Base-by-base conservation (phyloP, 2,113 vertebrate species). In the Mellivora capensis region DNA sequence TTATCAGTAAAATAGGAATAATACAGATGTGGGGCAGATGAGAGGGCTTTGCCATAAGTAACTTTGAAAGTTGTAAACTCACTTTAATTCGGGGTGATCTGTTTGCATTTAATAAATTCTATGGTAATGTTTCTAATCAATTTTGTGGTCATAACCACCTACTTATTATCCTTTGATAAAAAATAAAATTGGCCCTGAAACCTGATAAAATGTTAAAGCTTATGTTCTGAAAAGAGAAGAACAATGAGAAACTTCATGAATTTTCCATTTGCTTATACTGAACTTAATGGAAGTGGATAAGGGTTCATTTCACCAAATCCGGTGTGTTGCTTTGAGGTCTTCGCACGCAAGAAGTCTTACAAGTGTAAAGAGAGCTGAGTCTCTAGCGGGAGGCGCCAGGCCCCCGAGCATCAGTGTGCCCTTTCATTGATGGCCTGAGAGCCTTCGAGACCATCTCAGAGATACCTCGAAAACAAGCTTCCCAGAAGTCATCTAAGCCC, bases 41-140 rank as follows among this genome's bases (percentile, higher is more conserved):
- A 44, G 42, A 61, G 44, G n/a, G 8, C 25, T 27, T 27, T 17
- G 37, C 7, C 62, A 6, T 14, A 8, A n/a, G 13, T n/a, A 31
- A 42, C 7, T 34, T 64, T 0, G 18, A 23, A 39, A 72, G 27
- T 72, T 59, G 47, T 39, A 52, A 25, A 79, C n/a, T 47, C 64
- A 4, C 54, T 85, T 49, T 10, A 18, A 14, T 69, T 29, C 34
- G 20, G 79, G 27, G n/a, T 31, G 14, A 62, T 71, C 6, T 67
- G n/a, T 37, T 67, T 52, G 67, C 13, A 61, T 77, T 64, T 96
- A 61, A 77, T n/a, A 34, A n/a, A 81, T 42, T 57, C 37, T 47
- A 59, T 2, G 31, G 15, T 47, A 21, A n/a, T 15, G 9, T 9
- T 10, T 37, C 47, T 47, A 57, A 61, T 31, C 44, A 47, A 47